A percentile compares a stretch with the other conserved stretches of the same genome.
These are phyloP conservation scores for Fringilla coelebs DNA, from an alignment of 2,797 vertebrate species.

Conservation along the genomic window DNA sequence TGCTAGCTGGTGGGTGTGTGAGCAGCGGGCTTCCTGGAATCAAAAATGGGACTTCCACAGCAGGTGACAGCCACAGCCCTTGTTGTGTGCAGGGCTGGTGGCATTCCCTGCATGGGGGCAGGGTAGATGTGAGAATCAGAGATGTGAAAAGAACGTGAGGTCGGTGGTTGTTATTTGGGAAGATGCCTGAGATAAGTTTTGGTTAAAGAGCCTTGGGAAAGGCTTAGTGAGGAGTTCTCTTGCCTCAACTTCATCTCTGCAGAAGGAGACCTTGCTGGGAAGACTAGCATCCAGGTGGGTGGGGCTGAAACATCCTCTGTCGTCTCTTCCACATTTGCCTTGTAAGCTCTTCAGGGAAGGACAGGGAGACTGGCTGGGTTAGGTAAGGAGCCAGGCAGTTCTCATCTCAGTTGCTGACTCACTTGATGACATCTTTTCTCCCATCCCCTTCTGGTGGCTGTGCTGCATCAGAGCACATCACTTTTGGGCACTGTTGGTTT, in stretches of 20 bases:
- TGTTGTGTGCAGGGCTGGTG: fast-evolving
- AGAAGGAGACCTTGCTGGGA: background rate
- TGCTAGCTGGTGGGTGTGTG: background rate
- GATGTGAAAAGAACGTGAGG: background rate
- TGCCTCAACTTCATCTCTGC: background rate
- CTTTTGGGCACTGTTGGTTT: background rate
- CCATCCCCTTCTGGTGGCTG: background rate
- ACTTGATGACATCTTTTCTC: background rate
- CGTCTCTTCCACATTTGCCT: fast-evolving
- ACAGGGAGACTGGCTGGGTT: background rate
- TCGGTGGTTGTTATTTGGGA: background rate
- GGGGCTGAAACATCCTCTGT: fast-evolving
- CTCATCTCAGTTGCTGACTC: background rate
- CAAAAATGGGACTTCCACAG: background rate
- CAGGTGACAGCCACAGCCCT: background rate
- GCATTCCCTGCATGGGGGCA: fast-evolving
- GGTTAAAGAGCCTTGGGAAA: background rate
- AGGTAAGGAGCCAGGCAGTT: background rate
- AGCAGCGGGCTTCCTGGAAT: background rate
- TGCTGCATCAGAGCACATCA: background rate
- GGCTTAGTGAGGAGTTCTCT: background rate
- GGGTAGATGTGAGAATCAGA: background rate
- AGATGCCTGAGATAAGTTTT: background rate
- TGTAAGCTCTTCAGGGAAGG: background rate
- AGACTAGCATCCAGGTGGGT: background rate